Evolutionary conservation across 2,113 vertebrate genomes (phyloP), one percentile per base, ranked within the genome.

Genomic region (Rattus rattus): DNA sequence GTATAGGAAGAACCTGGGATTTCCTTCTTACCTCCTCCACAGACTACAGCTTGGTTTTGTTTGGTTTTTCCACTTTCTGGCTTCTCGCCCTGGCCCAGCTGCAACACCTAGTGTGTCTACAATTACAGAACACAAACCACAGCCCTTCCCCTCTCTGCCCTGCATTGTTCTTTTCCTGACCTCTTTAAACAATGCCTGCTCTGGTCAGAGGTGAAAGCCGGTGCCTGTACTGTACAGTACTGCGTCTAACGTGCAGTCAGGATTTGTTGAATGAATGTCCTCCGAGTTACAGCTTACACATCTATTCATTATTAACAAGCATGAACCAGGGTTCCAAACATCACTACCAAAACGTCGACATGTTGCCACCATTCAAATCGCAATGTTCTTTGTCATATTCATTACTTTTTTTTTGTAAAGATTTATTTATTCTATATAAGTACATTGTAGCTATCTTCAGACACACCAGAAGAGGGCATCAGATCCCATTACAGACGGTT

Each of bases 1-100:
- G 65, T 47, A 92, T 73, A 94, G 86, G 67, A 91, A 92, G 86
- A 91, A 54, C 49, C 69, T 95, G 89, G 92, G 94, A 91, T 94
- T 83, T 90, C 73, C 81, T 94, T 69, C 76, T 91, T 73, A 26
- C 61, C 83, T 86, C 24, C 33, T 70, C 39, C 72, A 36, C 77
- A 49, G 72, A 80, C 76, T 88, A 1, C n/a, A 8, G 65, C 39
- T 84, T 83, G 14, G 36, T 56, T 59, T 20, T 56, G 54, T 54
- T 54, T 54, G 36, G 33, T 36, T 63, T 36, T 86, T 56, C 54
- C 11, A 2, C 30, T n/a, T 39, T 52, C 33, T 89, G 92, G 63
- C 69, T n/a, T 92, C 43, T 36, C 33, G 26, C 36, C 49, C 14
- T 85, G 52, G 67, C 22, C 43, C 90, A 36, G 5, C 52, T 24